phyloP scores from a whole-genome alignment of 2,888 invertebrate species.

The Hoplodrina ambigua region DNA sequence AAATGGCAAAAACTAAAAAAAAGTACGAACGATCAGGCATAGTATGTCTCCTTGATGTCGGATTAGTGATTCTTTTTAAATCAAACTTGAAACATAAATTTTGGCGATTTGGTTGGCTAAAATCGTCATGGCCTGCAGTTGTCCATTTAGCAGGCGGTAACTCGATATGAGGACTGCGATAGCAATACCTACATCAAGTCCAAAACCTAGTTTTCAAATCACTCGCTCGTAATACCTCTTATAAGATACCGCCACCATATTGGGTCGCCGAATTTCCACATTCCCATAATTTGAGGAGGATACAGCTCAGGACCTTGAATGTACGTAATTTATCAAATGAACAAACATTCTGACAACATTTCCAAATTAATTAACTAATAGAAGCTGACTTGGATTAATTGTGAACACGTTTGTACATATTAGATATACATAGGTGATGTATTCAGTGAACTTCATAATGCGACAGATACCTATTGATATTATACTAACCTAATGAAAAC shows the following conservation, averaged over 20 bases:
- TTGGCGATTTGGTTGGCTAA: no score
- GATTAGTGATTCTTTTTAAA: no score
- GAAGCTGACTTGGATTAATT: constrained; percentile 47
- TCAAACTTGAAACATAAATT: no score
- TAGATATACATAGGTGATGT: constrained; percentile 8
- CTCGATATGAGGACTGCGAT: no score
- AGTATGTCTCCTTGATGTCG: no score
- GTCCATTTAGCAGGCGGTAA: no score
- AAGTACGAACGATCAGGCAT: no score
- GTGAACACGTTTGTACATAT: constrained; percentile 16
- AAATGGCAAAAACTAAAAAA: no score
- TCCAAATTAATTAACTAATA: constrained; percentile 47
- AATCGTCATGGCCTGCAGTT: no score
- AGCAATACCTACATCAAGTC: no score
- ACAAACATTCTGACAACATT: constrained; percentile 37
- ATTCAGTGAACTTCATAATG: constrained; percentile 16
- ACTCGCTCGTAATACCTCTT: not conserved
- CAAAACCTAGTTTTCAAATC: no score
- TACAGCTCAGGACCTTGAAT: not conserved
- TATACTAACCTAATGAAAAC: not conserved
- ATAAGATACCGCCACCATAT: not conserved
- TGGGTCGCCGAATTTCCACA: not conserved
- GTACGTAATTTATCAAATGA: constrained; percentile 33
- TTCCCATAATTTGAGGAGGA: not conserved
- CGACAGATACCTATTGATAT: constrained; percentile 2